A percentile compares a stretch with the other conserved stretches of the same genome.
Evolutionary conservation across 2,888 invertebrate genomes (phyloP).

Genomic region (Coelopa pilipes): DNA sequence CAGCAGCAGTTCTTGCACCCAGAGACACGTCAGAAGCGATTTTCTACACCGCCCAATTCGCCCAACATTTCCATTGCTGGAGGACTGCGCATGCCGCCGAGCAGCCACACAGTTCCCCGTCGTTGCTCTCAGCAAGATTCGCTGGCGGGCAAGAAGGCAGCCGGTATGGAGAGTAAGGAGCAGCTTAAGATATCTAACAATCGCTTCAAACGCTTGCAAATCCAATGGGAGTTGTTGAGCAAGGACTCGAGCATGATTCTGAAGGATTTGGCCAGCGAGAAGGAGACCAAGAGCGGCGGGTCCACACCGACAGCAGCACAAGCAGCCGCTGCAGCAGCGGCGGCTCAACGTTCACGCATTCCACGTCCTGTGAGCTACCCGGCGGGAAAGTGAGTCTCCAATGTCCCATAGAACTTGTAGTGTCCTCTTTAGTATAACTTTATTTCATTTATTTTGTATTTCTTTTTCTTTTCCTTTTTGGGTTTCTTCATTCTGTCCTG

Average conservation of each 20-base stretch:
- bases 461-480: conserved; percentile 40
- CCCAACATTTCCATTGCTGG: conserved; percentile 75
- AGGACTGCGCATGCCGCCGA: conserved; percentile 44
- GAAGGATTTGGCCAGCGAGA: conserved; percentile 63
- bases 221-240: conserved; percentile 67
- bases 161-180: conserved; percentile 48
- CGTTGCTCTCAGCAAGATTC: conserved; percentile 35
- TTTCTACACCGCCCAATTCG: conserved; percentile 78
- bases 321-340: conserved; percentile 49
- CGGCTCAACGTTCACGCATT: conserved; percentile 63
- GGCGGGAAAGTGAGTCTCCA: conserved; percentile 63
- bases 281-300: conserved; percentile 66
- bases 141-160: conserved; percentile 24
- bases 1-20: conserved; percentile 36
- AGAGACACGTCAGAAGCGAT: conserved; percentile 56
- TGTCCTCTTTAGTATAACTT: conserved; percentile 40
- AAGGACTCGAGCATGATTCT: conserved; percentile 66
- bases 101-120: conserved; percentile 28
- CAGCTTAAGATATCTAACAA: conserved; percentile 66
- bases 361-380: conserved; percentile 67
- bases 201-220: conserved; percentile 67
- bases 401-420: neutral
- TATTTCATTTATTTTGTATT: conserved; percentile 34
- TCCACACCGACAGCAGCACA: conserved; percentile 65
- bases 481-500: conserved; percentile 38